phyloP scores from a whole-genome alignment of 1,140 invertebrate genomes.

The Daktulosphaira vitifoliae region DNA sequence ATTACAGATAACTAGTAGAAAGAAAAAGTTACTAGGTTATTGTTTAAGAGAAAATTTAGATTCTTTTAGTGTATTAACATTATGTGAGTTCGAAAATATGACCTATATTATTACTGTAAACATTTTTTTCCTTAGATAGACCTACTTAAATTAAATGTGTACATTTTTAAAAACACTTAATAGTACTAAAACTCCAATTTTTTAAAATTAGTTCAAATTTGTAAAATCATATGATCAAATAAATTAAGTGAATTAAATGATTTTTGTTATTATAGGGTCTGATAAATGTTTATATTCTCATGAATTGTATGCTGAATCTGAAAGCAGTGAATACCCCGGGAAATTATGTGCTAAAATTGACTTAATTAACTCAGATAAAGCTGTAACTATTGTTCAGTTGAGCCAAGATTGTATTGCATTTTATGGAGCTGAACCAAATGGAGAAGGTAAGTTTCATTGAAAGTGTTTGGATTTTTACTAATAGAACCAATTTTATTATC shows the following conservation, averaged over 20 bases:
- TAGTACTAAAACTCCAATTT: no score
- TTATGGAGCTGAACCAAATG: slow-evolving; percentile 28
- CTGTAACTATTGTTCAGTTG: slow-evolving; percentile 16
- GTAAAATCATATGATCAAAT: no score
- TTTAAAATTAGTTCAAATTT: no score
- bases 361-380: slow-evolving; percentile 11
- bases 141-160: no score
- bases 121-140: no score
- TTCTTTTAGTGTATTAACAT: slow-evolving; percentile 13
- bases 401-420: slow-evolving; percentile 21
- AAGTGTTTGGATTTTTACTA: no score
- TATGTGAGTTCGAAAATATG: slow-evolving; percentile 13
- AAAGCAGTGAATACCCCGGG: slow-evolving; percentile 9
- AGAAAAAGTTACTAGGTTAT: slow-evolving; percentile 15
- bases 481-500: no score
- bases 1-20: slow-evolving; percentile 18
- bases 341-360: slow-evolving; percentile 3
- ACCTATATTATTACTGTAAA: no score
- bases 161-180: no score
- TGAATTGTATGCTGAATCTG: neutral
- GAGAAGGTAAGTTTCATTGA: slow-evolving; percentile 1
- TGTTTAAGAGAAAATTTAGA: slow-evolving; percentile 22
- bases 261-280: slow-evolving; percentile 5
- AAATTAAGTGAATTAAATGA: no score
- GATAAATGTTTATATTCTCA: slow-evolving; percentile 21